phyloP scores from a whole-genome alignment of 2,113 vertebrate genomes.

The Semnornis frantzii region DNA sequence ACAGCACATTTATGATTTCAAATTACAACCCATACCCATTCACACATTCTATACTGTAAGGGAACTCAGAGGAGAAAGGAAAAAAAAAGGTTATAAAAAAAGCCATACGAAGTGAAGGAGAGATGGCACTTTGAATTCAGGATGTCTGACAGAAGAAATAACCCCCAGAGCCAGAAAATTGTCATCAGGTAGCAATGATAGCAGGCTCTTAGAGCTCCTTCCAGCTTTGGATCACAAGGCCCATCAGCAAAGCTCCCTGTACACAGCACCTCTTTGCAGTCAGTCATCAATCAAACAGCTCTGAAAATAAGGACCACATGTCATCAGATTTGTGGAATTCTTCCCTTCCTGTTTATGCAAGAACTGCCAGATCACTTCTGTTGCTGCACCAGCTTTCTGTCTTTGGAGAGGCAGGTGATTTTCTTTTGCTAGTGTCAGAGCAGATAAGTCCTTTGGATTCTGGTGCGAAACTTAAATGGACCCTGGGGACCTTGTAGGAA shows the following conservation, averaged over 20 bases:
- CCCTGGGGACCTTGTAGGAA: not conserved
- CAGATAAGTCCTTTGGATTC: not conserved
- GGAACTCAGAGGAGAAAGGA: not conserved
- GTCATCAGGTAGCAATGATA: constrained; percentile 58
- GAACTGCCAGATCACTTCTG: constrained; percentile 63
- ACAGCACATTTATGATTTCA: constrained; percentile 50
- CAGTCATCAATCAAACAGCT: constrained; percentile 63
- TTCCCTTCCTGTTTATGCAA: constrained; percentile 66
- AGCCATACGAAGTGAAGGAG: constrained; percentile 28
- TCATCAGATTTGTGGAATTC: constrained; percentile 61
- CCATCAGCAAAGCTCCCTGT: constrained; percentile 55
- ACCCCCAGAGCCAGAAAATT: constrained; percentile 59
- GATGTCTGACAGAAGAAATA: constrained; percentile 60
- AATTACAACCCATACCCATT: constrained; percentile 31
- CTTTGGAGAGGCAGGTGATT: not conserved
- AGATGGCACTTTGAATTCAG: constrained; percentile 34
- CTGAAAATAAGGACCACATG: constrained; percentile 70
- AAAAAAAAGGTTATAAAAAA: not conserved
- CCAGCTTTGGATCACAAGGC: constrained; percentile 62
- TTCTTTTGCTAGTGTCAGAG: not conserved
- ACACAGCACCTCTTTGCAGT: constrained; percentile 56
- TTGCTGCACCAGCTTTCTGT: constrained; percentile 44
- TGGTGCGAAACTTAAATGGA: not conserved
- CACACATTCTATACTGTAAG: constrained; percentile 28
- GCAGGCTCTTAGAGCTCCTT: constrained; percentile 45